Evolutionary conservation across 64 coral and sea anemone genomes (phyloP).

Genomic region (Pocillopora verrucosa): DNA sequence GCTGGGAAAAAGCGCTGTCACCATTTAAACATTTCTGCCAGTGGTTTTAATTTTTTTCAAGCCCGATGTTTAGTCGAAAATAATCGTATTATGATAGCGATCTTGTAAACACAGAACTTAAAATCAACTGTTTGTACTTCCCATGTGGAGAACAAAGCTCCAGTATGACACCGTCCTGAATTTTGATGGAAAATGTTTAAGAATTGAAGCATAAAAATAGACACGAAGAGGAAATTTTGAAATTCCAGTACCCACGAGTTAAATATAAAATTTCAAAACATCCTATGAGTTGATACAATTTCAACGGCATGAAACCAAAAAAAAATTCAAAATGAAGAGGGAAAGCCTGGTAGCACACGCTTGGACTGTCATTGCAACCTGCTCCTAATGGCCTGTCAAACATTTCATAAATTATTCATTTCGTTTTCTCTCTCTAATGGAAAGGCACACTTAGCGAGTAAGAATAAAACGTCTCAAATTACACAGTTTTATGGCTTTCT

Average conservation of each 20-base stretch:
- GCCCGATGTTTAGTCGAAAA: constrained; percentile 37
- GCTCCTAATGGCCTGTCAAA: constrained; percentile 32
- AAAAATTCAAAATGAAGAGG: not conserved
- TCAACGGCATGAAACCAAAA: not conserved
- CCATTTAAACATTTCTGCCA: not conserved
- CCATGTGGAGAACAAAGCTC: constrained; percentile 30
- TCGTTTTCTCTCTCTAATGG: constrained; percentile 33
- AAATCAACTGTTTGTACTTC: constrained; percentile 42
- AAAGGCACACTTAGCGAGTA: constrained; percentile 16
- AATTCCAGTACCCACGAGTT: not conserved
- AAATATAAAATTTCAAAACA: constrained; percentile 42
- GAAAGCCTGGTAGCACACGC: not conserved
- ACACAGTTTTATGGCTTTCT: constrained; percentile 1
- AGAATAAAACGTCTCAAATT: constrained; percentile 31
- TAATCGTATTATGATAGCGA: constrained; percentile 37
- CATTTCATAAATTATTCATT: constrained; percentile 49
- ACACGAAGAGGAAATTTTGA: constrained; percentile 39
- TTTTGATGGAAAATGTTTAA: constrained; percentile 13
- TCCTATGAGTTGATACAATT: not conserved
- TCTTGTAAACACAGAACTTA: constrained; percentile 35
- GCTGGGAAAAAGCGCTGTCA: not conserved
- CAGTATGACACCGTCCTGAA: not conserved
- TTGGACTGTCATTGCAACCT: constrained; percentile 24
- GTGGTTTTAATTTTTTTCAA: constrained; percentile 18
- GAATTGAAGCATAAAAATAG: constrained; percentile 20